Base-by-base conservation (phyloP, 2,113 vertebrate genomes). In the Nycticebus coucang region DNA sequence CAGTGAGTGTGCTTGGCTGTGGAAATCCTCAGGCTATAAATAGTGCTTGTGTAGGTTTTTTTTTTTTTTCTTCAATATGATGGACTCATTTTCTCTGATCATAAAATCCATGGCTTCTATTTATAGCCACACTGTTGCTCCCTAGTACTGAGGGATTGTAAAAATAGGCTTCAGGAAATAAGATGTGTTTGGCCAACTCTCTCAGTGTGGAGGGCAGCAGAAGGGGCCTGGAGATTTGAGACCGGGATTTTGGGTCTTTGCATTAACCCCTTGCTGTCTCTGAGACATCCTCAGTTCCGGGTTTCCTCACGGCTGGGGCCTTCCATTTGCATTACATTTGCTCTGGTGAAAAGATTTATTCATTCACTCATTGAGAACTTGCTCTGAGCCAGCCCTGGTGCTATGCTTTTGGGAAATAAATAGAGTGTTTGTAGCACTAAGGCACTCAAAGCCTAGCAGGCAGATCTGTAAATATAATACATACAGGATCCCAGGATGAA, bases 11-110 rank as follows among this genome's bases (percentile, higher is more conserved):
- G 35, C 72, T 62, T 21, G 2, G 77, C 93, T 83, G 57, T 93
- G 94, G 97, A 97, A 97, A 97, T 93, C 97, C 97, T 95, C 69
- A 50, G 30, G 59, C 91, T 98, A 97, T 96, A 97, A 96, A 96
- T 97, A 97, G 97, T 19, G 50, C 17, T 80, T 88, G 82, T 62
- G 59, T 83, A 60, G 60, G 72, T 79, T 62, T 78, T 5, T 24
- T 0, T 89, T 24, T 4, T 30, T 0, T 89, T 24, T 83, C 53
- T 80, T 91, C 89, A 94, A 95, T 95, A 96, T 87, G 97, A 98
- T 94, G 95, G 91, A 96, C 94, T 98, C 96, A 19, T 97, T 97
- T 96, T 96, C 94, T 87, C 91, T 95, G 86, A 97, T 97, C 96
- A 74, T 97, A 96, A 96, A 97, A 87, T 96, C 96, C 80, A 64